These are phyloP conservation scores for Catalaphyllia jardinei DNA, from an alignment of 64 coral and sea anemone genomes.

Conservation along the genomic window DNA sequence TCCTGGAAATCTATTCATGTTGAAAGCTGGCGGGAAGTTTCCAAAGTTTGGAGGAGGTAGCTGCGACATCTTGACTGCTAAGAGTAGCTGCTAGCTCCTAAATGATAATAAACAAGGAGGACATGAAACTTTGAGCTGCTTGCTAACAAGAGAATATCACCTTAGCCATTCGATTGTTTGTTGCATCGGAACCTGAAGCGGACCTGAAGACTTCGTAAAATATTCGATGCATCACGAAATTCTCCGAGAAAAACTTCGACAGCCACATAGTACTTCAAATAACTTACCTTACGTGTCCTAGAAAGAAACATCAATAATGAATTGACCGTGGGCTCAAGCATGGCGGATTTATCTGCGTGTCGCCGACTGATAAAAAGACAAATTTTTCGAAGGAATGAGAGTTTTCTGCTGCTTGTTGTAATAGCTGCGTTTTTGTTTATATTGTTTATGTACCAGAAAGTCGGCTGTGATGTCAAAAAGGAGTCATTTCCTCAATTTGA, in stretches of 20 bases:
- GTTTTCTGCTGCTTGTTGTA: constrained; percentile 6
- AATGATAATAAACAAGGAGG: not conserved
- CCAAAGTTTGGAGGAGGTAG: constrained; percentile 29
- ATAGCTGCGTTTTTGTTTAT: not conserved
- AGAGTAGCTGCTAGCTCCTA: not conserved
- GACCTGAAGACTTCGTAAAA: too few species aligned
- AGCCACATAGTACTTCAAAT: not conserved
- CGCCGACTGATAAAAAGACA: constrained; percentile 22
- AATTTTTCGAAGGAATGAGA: constrained; percentile 32
- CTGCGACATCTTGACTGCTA: constrained; percentile 24
- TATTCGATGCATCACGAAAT: not conserved
- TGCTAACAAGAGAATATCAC: not conserved
- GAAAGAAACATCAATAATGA: not conserved
- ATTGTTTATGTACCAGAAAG: constrained; percentile 16
- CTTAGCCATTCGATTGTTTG: not conserved
- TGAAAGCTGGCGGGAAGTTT: constrained; percentile 10
- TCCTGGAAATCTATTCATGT: constrained; percentile 2
- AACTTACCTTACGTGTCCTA: not conserved
- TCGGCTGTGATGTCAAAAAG: not conserved
- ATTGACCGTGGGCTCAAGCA: constrained; percentile 13
- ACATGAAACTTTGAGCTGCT: not conserved
- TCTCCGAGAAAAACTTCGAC: not conserved
- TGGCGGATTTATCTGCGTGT: constrained; percentile 5
- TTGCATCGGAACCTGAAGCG: not conserved
- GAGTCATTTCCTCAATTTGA: not conserved